Evolutionary conservation across 2,888 invertebrate species (phyloP).

Genomic region (Scaeva pyrastri): DNA sequence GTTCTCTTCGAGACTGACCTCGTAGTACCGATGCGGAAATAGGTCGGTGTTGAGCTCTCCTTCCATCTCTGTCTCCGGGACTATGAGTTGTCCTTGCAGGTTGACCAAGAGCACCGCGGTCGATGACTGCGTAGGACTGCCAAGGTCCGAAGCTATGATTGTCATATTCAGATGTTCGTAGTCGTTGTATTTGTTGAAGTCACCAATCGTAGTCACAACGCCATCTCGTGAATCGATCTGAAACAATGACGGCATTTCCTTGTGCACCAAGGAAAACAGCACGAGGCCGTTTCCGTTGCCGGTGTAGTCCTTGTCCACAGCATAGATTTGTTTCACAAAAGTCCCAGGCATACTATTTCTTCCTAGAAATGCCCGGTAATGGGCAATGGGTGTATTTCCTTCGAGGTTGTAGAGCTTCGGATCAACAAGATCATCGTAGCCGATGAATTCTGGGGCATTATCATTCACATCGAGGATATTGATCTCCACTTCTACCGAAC

Average conservation of each 20-base stretch:
- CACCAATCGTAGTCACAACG: constrained; percentile 89
- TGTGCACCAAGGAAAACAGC: constrained; percentile 89
- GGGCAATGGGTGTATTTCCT: constrained; percentile 85
- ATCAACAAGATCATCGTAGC: constrained; percentile 87
- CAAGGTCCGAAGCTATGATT: constrained; percentile 93
- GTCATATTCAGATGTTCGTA: constrained; percentile 89
- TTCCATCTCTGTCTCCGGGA: constrained; percentile 84
- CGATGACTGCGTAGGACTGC: constrained; percentile 92
- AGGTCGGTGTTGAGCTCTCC: constrained; percentile 80
- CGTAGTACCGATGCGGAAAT: constrained; percentile 90
- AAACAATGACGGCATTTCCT: constrained; percentile 88
- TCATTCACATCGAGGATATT: constrained; percentile 93
- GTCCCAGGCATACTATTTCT: constrained; percentile 91
- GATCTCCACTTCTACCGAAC: constrained; percentile 91
- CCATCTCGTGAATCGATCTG: constrained; percentile 94
- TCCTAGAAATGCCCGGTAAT: constrained; percentile 90
- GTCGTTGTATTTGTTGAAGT: constrained; percentile 83
- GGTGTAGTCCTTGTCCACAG: constrained; percentile 93
- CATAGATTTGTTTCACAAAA: constrained; percentile 89
- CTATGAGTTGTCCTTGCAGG: constrained; percentile 84
- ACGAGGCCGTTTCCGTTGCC: constrained; percentile 95
- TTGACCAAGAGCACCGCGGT: constrained; percentile 89
- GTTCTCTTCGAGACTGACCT: constrained; percentile 93
- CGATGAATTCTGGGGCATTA: constrained; percentile 91
- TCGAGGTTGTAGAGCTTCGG: constrained; percentile 48